A percentile compares a stretch with the other conserved stretches of the same genome.
Evolutionary conservation across 1,140 invertebrate genomes (phyloP).

Genomic region (Cylas formicarius): DNA sequence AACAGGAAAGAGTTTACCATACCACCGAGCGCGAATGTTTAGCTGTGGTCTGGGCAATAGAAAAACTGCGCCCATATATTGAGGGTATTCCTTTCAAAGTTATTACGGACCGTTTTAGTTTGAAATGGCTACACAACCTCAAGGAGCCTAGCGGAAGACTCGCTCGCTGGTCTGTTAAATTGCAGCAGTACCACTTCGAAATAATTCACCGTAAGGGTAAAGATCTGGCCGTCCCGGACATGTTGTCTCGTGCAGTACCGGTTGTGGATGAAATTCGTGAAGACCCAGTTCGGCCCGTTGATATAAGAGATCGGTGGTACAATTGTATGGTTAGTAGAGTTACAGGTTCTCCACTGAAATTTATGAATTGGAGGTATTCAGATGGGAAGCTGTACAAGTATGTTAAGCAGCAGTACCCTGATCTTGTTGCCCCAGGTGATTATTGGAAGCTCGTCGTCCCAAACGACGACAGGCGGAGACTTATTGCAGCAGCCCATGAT

Average conservation of each 20-base stretch:
- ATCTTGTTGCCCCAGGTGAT: neutral
- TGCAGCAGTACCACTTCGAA: constrained; percentile 41
- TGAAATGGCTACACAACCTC: constrained; percentile 43
- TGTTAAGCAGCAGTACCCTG: too few relatives aligned
- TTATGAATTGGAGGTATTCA: constrained; percentile 13
- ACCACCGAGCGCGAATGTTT: constrained; percentile 45
- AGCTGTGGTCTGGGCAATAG: constrained; percentile 41
- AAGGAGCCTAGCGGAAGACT: constrained; percentile 41
- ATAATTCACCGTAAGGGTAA: constrained; percentile 6
- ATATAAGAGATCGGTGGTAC: constrained; percentile 21
- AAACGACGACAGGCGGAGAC: constrained; percentile 1
- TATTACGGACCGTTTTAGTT: constrained; percentile 43
- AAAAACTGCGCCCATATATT: constrained; percentile 43
- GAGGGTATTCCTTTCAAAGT: constrained; percentile 41
- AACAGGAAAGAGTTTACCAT: constrained; percentile 41
- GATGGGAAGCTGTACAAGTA: constrained; percentile 17
- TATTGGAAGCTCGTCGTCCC: constrained; percentile 23
- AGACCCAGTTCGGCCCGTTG: too few relatives aligned
- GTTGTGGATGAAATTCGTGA: constrained; percentile 1
- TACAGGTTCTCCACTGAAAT: neutral
- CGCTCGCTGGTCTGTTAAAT: constrained; percentile 40
- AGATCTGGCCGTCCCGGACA: neutral
- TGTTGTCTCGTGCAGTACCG: neutral
- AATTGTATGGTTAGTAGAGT: constrained; percentile 6
- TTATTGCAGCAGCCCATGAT: constrained; percentile 14